These are phyloP conservation scores for Galeruca laticollis DNA, from an alignment of 2,888 invertebrate species.

Conservation along the genomic window DNA sequence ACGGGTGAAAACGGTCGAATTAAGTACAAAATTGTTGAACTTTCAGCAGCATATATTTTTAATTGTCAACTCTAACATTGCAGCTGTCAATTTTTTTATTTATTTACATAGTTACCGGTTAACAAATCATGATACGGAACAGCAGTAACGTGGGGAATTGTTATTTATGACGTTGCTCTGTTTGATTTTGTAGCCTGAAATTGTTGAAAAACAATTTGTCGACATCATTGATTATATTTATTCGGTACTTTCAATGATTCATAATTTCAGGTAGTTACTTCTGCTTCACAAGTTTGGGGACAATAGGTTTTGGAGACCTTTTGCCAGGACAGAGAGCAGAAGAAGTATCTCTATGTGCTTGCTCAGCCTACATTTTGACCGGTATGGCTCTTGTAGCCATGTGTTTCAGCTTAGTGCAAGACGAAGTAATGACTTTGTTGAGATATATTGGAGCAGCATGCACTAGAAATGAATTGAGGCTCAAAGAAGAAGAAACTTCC, in stretches of 20 bases:
- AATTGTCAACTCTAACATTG: too few species aligned
- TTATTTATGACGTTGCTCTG: too few species aligned
- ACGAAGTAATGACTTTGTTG: conserved; percentile 75
- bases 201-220: too few species aligned
- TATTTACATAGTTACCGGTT: too few species aligned
- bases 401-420: conserved; percentile 89
- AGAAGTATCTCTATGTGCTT: conserved; percentile 81
- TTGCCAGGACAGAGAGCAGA: conserved; percentile 74
- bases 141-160: too few species aligned
- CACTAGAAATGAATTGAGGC: conserved; percentile 55
- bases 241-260: background rate
- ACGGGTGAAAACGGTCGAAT: too few species aligned
- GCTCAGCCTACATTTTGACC: conserved; percentile 84
- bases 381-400: conserved; percentile 89
- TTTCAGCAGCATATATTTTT: too few species aligned
- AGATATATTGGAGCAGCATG: conserved; percentile 63
- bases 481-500: conserved; percentile 68
- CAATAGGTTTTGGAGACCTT: conserved; percentile 87
- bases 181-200: too few species aligned
- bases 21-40: too few species aligned
- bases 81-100: too few species aligned
- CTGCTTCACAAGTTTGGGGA: conserved; percentile 80
- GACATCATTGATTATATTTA: too few species aligned
- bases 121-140: too few species aligned
- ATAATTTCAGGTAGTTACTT: conserved; percentile 71